Evolutionary conservation across 2,888 invertebrate species (phyloP).

Genomic region (Caenorhabditis imperialis): DNA sequence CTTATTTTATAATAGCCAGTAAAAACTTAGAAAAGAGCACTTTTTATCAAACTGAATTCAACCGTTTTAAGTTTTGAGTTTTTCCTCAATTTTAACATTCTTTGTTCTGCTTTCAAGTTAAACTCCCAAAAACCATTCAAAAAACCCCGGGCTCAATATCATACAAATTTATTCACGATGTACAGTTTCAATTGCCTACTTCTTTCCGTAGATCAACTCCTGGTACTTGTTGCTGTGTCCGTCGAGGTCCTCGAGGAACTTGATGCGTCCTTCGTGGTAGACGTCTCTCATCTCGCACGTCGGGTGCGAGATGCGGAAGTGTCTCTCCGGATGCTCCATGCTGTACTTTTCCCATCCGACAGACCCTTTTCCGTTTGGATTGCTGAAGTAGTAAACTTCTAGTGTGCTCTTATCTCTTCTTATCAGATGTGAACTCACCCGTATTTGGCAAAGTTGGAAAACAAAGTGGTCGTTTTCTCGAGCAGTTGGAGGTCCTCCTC

Average conservation of each 20-base stretch:
- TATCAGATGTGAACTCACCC: slow-evolving; percentile 29
- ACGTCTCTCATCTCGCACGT: slow-evolving; percentile 10
- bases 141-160: too few relatives aligned
- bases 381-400: slow-evolving; percentile 5
- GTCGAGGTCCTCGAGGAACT: background rate
- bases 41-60: too few relatives aligned
- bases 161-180: background rate
- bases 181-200: background rate
- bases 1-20: too few relatives aligned
- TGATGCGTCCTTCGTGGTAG: background rate
- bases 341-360: slow-evolving; percentile 5
- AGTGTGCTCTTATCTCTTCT: too few relatives aligned
- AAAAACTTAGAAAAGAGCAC: too few relatives aligned
- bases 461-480: slow-evolving; percentile 56
- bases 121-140: too few relatives aligned
- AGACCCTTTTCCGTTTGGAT: slow-evolving; percentile 3
- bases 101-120: too few relatives aligned
- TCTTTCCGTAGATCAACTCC: background rate
- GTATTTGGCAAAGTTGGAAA: slow-evolving; percentile 64
- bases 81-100: too few relatives aligned
- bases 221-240: background rate
- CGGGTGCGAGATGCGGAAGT: background rate
- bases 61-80: too few relatives aligned
- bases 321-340: background rate
- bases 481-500: slow-evolving; percentile 57